Base-by-base conservation (phyloP, 2,888 invertebrate genomes). In the Hypercompe scribonia region DNA sequence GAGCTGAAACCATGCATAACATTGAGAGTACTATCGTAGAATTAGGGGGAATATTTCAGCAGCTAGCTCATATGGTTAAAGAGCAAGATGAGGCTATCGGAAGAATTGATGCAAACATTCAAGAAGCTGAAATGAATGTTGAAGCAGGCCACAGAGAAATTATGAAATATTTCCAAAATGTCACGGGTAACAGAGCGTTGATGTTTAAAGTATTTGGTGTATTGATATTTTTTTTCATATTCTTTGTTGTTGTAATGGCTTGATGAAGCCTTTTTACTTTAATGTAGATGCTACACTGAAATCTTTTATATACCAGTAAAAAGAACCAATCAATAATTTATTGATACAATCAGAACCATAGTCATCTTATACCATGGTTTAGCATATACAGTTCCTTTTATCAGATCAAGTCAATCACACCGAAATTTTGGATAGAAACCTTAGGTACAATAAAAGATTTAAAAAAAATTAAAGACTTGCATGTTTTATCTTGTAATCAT, bases 151-250 rank as follows among this genome's bases (percentile, higher is more conserved):
- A 99, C 90, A 96, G 98, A 76, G 99, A 99, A 96, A 98, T 99
- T 84, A 96, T 99, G 86, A 99, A 98, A 93, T 99, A 99, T 96
- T 99, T 99, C 93, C 99, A 99, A 93, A 98, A 98, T 73, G 98
- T 99, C 58, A 98, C 99, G 28, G 98, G 98, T 79, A 99, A 99
- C 95, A 97, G 99, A 86, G 99, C 99, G 98, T 96, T 99, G 50
- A 99, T 99, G 99, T 98, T 99, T 86, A 99, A 99, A 96, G 97
- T 99, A 83, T 99, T 99, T 95, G 99, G 98, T 71, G 98, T 99
- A 78, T 96, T 99, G 72, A 99, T 99, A 96, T 98, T 99, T 90
- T 99, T 99, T 96, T 99, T 99, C 93, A 98, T 99, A 94, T 98
- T 99, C 92, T 99, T 99, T 96, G 98, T 99, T 90, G 97, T 99